Evolutionary conservation across 2,113 vertebrate species (phyloP).

Genomic region (Otus sunia): DNA sequence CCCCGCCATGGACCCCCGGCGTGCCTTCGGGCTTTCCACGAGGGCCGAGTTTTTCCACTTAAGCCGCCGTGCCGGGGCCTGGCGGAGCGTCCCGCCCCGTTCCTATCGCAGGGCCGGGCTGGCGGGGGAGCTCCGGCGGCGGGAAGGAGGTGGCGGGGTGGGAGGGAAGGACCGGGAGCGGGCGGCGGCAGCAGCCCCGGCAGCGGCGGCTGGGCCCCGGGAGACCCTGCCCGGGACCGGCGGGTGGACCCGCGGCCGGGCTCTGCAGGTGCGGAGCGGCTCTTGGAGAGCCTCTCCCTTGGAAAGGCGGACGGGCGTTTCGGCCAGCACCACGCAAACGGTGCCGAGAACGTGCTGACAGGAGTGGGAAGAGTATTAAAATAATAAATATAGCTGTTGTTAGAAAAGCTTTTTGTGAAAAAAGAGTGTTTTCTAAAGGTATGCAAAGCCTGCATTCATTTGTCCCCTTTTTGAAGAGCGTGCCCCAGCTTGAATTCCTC

Average conservation of each 20-base stretch:
- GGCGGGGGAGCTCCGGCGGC: background rate
- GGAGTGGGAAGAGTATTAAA: background rate
- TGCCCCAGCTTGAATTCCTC: background rate
- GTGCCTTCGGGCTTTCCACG: background rate
- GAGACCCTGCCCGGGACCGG: accelerated
- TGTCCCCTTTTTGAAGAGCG: background rate
- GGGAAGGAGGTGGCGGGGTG: background rate
- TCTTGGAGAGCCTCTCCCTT: background rate
- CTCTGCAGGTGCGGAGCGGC: accelerated
- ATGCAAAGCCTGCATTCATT: background rate
- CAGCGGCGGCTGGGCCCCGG: background rate
- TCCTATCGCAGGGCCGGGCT: accelerated
- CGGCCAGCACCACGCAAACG: accelerated
- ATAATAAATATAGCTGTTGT: background rate
- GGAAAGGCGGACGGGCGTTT: background rate
- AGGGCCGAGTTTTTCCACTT: background rate
- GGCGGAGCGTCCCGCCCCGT: background rate
- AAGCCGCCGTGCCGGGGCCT: background rate
- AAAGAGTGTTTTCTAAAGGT: background rate
- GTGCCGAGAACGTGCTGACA: background rate
- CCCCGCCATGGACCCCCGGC: no score
- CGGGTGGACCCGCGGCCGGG: accelerated
- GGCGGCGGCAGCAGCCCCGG: background rate
- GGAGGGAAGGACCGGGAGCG: background rate
- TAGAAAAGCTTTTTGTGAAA: background rate